phyloP scores from a whole-genome alignment of 1,140 invertebrate genomes.

The Mycetomoellerius zeteki region DNA sequence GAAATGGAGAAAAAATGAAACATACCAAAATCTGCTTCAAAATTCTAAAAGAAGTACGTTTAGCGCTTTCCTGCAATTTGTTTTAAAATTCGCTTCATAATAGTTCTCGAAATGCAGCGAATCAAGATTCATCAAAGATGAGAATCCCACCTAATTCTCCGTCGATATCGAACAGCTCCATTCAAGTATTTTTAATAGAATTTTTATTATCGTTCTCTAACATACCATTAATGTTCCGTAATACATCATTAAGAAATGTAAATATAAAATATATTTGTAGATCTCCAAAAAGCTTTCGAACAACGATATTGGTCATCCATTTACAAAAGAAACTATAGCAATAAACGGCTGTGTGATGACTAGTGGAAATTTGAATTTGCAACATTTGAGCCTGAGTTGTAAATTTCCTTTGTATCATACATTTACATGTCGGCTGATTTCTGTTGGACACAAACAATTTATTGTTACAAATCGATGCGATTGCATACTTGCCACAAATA shows the following conservation, averaged over 20 bases:
- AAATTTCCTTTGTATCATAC: constrained; percentile 13
- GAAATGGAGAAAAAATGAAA: background rate
- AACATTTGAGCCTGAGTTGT: constrained; percentile 82
- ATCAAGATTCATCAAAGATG: background rate
- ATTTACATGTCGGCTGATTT: background rate
- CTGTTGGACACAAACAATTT: background rate
- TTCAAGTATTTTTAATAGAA: constrained; percentile 10
- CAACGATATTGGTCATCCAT: constrained; percentile 73
- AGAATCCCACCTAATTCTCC: background rate
- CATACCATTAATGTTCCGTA: too few species aligned
- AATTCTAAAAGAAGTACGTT: constrained; percentile 47
- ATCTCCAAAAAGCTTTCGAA: background rate
- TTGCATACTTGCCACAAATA: too few species aligned
- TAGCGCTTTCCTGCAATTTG: background rate
- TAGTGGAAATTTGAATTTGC: constrained; percentile 78
- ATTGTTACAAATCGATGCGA: background rate
- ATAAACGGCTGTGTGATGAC: constrained; percentile 72
- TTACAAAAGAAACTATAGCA: constrained; percentile 69
- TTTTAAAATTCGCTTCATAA: background rate
- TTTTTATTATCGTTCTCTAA: background rate
- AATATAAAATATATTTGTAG: constrained; percentile 30
- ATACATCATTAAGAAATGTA: background rate
- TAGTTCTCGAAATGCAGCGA: background rate
- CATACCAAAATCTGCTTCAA: background rate
- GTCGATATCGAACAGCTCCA: background rate